Conservation (phyloP, 2,113 vertebrate genomes). For the Gobius niger region DNA sequence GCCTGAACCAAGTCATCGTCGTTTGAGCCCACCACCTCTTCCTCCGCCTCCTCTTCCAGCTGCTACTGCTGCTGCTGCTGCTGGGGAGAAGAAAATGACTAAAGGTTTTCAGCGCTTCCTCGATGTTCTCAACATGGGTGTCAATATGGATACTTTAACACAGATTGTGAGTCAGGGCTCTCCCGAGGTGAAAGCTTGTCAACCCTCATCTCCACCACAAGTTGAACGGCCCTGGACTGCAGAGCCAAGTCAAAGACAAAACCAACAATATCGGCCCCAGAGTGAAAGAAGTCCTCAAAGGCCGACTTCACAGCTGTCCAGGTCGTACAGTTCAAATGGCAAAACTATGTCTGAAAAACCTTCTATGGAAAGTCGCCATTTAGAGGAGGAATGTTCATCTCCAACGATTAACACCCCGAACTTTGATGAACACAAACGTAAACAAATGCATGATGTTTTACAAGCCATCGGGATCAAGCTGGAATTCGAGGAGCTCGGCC, state of each 20-base stretch:
- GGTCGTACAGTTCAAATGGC: constrained; percentile 22
- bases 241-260: not conserved
- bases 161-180: constrained; percentile 54
- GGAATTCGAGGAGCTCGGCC: constrained; percentile 66
- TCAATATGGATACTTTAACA: constrained; percentile 56
- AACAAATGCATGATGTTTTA: constrained; percentile 61
- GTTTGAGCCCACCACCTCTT: not conserved
- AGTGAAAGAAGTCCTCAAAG: not conserved
- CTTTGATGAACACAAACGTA: constrained; percentile 50
- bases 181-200: not conserved
- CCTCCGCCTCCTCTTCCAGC: not conserved
- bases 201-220: not conserved
- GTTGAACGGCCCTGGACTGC: constrained; percentile 8
- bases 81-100: constrained; percentile 21
- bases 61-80: not conserved
- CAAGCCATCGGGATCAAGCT: constrained; percentile 68
- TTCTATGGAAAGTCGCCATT: not conserved
- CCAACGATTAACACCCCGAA: constrained; percentile 33
- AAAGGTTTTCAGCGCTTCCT: constrained; percentile 71
- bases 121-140: constrained; percentile 66
- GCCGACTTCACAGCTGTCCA: not conserved
- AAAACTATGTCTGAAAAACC: constrained; percentile 14
- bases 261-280: constrained; percentile 25
- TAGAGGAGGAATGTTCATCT: constrained; percentile 13
- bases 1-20: constrained; percentile 22